Conservation (phyloP, 2,888 invertebrate species). For the Alitta virens region DNA sequence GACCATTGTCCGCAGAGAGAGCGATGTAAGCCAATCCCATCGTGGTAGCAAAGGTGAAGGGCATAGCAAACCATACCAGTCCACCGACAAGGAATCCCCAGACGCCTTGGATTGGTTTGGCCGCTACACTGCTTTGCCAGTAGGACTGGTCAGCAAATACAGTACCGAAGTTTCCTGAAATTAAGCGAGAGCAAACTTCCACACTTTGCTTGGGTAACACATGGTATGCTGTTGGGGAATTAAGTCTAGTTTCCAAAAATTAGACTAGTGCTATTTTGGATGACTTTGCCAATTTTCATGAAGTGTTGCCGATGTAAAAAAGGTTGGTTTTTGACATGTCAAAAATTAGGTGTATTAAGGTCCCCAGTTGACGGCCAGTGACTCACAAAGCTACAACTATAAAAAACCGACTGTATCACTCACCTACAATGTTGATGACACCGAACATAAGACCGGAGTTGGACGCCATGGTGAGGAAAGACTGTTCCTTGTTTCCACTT, state of each 20-base stretch:
- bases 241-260: too few species aligned
- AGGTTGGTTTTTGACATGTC: too few species aligned
- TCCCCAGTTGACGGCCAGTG: too few species aligned
- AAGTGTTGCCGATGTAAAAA: too few species aligned
- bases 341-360: too few species aligned
- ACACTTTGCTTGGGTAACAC: too few species aligned
- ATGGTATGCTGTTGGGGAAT: too few species aligned
- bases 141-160: conserved; percentile 55
- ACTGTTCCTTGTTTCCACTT: conserved; percentile 40
- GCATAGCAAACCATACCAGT: conserved; percentile 56
- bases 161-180: conserved; percentile 41
- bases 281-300: too few species aligned
- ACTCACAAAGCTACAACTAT: too few species aligned
- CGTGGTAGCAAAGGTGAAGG: conserved; percentile 55
- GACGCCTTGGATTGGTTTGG: conserved; percentile 54
- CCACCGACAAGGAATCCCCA: conserved; percentile 55
- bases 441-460: conserved; percentile 46
- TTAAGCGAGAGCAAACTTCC: too few species aligned
- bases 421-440: conserved; percentile 39
- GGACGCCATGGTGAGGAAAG: conserved; percentile 46
- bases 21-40: conserved; percentile 54
- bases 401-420: too few species aligned
- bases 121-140: conserved; percentile 56
- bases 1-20: conserved; percentile 43
- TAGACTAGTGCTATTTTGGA: too few species aligned